Percentiles rank a stretch among this genome's conserved stretches.
These are phyloP conservation scores for Planococcus citri DNA, from an alignment of 1,140 invertebrate species.

Conservation along the genomic window DNA sequence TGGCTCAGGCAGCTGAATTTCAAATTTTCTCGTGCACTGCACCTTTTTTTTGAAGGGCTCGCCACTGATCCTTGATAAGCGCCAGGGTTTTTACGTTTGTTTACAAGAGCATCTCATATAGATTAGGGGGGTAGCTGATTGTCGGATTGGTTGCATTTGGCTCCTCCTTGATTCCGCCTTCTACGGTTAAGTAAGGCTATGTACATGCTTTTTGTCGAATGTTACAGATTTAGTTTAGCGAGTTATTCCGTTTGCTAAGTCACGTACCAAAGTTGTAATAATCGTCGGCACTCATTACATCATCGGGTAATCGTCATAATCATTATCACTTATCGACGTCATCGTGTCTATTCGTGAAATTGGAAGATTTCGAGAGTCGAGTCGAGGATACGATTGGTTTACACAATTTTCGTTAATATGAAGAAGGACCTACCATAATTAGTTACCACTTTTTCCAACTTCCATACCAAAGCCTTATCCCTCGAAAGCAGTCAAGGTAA, in stretches of 20 bases:
- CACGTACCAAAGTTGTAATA: constrained; percentile 17
- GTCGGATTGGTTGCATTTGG: neutral
- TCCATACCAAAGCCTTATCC: neutral
- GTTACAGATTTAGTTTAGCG: constrained; percentile 10
- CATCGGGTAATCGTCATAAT: constrained; percentile 5
- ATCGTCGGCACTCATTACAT: constrained; percentile 17
- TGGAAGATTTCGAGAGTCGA: neutral
- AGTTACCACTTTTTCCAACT: neutral
- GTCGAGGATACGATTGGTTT: neutral
- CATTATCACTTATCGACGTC: constrained; percentile 13
- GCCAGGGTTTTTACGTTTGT: neutral
- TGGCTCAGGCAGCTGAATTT: neutral
- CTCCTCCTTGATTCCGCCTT: neutral
- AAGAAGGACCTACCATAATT: neutral
- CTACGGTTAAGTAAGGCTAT: neutral
- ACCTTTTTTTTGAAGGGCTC: neutral
- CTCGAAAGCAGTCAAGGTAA: neutral
- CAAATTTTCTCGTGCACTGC: neutral
- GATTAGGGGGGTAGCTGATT: neutral
- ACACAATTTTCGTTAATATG: neutral
- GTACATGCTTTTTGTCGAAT: constrained; percentile 9
- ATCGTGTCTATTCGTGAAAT: constrained; percentile 1
- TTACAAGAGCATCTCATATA: neutral
- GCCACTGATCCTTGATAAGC: neutral
- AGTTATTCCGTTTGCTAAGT: constrained; percentile 17